phyloP scores from a whole-genome alignment of 2,113 vertebrate species.

The Panthera leo region DNA sequence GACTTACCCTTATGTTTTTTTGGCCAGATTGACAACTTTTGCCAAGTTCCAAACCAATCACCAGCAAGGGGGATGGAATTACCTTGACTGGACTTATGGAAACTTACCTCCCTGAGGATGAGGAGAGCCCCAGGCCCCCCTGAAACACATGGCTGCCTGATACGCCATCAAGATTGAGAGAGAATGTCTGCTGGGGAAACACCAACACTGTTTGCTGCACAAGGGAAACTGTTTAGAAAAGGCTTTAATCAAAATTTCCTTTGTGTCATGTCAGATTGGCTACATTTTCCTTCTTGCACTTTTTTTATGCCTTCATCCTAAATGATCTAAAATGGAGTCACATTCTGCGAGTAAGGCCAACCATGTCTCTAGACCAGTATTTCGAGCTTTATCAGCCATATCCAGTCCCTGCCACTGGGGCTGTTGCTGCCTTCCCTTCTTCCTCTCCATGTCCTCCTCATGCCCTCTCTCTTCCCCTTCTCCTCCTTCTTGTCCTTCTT shows the following conservation, averaged over 20 bases:
- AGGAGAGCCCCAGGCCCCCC: no score
- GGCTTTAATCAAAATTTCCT: neutral
- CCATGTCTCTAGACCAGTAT: neutral
- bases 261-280: neutral
- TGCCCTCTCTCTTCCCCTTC: neutral
- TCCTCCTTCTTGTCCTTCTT: neutral
- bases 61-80: neutral
- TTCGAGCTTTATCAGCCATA: neutral
- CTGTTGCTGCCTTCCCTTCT: neutral
- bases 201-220: neutral
- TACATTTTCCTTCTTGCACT: neutral
- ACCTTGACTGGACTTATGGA: neutral
- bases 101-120: neutral
- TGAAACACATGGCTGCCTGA: neutral
- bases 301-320: neutral
- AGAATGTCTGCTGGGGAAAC: neutral
- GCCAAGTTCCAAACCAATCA: neutral
- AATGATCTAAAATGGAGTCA: neutral
- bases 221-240: neutral
- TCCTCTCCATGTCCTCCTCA: no score
- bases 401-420: neutral
- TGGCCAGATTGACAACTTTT: neutral
- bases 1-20: neutral
- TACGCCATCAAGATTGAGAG: neutral
- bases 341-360: neutral